Evolutionary conservation across 2,888 invertebrate species (phyloP), one percentile per base, ranked within the genome.

Genomic region (Eulithis testata): DNA sequence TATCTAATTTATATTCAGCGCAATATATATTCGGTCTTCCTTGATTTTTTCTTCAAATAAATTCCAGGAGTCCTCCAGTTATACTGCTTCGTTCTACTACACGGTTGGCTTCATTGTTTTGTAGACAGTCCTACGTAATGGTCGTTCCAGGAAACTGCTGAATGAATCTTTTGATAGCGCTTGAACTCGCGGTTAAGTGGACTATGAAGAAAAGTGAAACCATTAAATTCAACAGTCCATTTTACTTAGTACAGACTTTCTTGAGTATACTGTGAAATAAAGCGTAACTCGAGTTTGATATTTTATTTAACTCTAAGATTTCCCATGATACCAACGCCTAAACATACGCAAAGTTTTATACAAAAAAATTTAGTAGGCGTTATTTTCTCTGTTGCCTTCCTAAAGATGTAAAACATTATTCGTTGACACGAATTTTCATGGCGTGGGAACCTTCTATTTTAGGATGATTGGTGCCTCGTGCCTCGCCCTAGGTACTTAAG

Each of bases 401-500:
- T 49, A 57, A 63, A 49, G 37, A 69, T 62, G 27, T 57, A 40
- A 40, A 62, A 53, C 56, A 60, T 47, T 45, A 12, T 75, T 73
- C 73, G 60, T 73, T 74, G 76, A 76, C 76, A 76, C 71, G 70
- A 67, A 70, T 67, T 65, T 68, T 73, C 54, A 63, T 66, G 73
- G 70, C 82, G 79, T 82, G 81, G 79, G 80, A 82, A 80, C 73
- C 64, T 76, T 77, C 72, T 78, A 81, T 80, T 79, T 82, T 73
- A 36, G 51, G 73, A 75, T 63, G 56, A 49, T 56, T 74, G 51
- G 61, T 70, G 63, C 65, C 70, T 76, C 72, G 73, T 69, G 73
- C 65, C 63, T 62, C 37, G 12, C 45, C 14, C 44, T 47, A 47
- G 40, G 21, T 61, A 57, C 51, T 58, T 14, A 52, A 43, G 49